Conservation (phyloP, 2,797 vertebrate genomes). For the Hozukius guyotensis region DNA sequence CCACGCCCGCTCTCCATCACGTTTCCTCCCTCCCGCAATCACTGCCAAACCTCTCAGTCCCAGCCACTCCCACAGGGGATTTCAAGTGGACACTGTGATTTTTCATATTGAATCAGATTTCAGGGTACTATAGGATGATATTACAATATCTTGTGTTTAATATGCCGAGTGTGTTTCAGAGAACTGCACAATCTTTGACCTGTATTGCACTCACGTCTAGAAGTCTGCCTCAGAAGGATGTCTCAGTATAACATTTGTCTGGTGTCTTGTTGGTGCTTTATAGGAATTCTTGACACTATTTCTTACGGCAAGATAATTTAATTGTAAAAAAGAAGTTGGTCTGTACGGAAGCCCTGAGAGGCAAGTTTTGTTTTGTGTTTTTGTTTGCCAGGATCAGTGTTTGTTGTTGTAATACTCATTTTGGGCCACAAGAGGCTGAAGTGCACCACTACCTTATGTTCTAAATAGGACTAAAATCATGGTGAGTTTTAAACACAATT, state of each 20-base stretch:
- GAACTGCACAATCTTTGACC: not conserved
- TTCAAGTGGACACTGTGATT: constrained; percentile 33
- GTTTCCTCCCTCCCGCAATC: constrained; percentile 15
- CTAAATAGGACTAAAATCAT: not conserved
- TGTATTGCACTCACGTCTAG: not conserved
- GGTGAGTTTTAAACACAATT: not conserved
- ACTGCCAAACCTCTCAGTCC: constrained; percentile 55
- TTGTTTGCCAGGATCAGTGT: not conserved
- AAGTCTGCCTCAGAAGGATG: constrained; percentile 21
- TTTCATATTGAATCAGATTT: not conserved
- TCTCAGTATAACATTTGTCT: not conserved
- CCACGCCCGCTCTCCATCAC: not conserved
- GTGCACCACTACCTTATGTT: not conserved
- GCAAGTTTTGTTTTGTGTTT: not conserved
- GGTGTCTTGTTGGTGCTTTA: constrained; percentile 6
- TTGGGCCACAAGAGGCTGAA: not conserved
- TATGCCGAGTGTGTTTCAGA: not conserved
- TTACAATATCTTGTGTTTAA: not conserved
- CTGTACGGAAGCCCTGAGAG: not conserved
- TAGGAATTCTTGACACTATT: not conserved
- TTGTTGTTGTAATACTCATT: not conserved
- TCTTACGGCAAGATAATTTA: not conserved
- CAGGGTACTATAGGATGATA: not conserved
- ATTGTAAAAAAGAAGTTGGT: not conserved
- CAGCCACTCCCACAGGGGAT: not conserved